These are phyloP conservation scores for Erebia ligea DNA, from an alignment of 2,888 invertebrate species.

Conservation along the genomic window DNA sequence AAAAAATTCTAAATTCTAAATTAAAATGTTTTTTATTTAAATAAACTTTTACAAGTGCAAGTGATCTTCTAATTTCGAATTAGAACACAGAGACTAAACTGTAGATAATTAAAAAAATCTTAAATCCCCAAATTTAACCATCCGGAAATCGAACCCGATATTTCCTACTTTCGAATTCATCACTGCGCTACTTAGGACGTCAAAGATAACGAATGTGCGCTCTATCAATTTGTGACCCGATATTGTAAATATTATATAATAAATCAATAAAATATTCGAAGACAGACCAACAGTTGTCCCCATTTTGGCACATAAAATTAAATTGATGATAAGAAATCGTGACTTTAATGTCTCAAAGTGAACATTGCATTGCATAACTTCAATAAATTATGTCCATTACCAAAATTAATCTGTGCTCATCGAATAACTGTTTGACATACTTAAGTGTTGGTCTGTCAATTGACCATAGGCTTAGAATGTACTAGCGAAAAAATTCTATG, in stretches of 20 bases:
- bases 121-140: too few relatives aligned
- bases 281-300: background rate
- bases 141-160: too few relatives aligned
- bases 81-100: too few relatives aligned
- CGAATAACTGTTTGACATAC: constrained; percentile 16
- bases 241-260: background rate
- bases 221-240: background rate
- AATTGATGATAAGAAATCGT: constrained; percentile 14
- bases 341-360: background rate
- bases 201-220: background rate
- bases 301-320: constrained; percentile 3
- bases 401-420: constrained; percentile 8
- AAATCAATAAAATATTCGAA: background rate
- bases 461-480: too few relatives aligned
- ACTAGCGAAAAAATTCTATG: too few relatives aligned
- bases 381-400: constrained; percentile 1
- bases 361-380: background rate
- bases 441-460: background rate
- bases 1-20: too few relatives aligned
- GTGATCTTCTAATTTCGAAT: too few relatives aligned
- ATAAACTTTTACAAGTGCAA: too few relatives aligned
- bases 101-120: too few relatives aligned
- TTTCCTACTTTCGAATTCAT: too few relatives aligned
- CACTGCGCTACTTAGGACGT: too few relatives aligned
- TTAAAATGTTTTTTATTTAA: too few relatives aligned